Conservation (phyloP, 2,113 vertebrate genomes). For the Physeter macrocephalus region DNA sequence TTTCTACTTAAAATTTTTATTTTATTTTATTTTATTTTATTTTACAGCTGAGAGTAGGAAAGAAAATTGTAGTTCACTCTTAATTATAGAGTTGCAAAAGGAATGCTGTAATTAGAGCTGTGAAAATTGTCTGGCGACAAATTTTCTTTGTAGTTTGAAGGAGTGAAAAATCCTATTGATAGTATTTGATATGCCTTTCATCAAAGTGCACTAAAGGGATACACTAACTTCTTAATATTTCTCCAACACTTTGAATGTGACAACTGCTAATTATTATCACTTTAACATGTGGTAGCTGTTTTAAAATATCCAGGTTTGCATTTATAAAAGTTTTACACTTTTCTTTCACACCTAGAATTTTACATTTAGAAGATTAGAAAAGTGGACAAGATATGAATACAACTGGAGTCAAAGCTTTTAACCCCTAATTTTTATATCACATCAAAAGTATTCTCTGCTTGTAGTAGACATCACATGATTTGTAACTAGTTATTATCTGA, state of each 20-base stretch:
- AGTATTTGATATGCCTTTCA: conserved; percentile 56
- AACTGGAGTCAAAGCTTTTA: not conserved
- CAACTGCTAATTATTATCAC: conserved; percentile 46
- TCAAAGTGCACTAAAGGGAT: conserved; percentile 50
- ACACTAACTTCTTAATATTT: conserved; percentile 59
- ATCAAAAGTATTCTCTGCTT: not conserved
- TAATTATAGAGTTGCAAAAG: conserved; percentile 69
- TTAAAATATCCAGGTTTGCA: not conserved
- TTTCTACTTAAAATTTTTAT: conserved; percentile 30
- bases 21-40: not conserved
- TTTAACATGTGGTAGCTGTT: not conserved
- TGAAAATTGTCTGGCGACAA: conserved; percentile 69
- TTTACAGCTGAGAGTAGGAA: conserved; percentile 56
- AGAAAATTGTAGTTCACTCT: conserved; percentile 69
- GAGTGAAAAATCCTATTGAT: conserved; percentile 66
- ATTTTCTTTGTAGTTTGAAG: conserved; percentile 72
- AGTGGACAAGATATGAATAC: not conserved
- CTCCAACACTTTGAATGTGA: conserved; percentile 13
- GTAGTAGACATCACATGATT: not conserved
- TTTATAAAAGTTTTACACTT: not conserved
- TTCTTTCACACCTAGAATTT: not conserved
- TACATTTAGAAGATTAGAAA: not conserved
- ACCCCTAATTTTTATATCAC: not conserved
- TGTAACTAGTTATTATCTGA: not conserved
- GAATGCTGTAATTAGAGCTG: conserved; percentile 69